Conservation (phyloP, 2,113 vertebrate genomes). For the Grammomys dolichurus region DNA sequence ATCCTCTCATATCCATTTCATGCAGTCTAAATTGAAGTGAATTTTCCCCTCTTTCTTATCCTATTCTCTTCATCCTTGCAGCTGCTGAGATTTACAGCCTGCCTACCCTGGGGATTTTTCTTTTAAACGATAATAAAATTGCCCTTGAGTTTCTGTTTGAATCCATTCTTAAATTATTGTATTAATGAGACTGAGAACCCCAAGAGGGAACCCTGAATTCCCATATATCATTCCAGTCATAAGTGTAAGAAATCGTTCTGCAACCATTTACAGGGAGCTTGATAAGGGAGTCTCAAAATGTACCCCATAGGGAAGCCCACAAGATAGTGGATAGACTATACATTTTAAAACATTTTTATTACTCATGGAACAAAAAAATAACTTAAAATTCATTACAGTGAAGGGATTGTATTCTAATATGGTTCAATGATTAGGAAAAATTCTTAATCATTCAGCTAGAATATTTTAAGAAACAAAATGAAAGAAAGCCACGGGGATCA, state of each 20-base stretch:
- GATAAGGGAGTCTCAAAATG: not conserved
- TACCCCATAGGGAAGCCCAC: not conserved
- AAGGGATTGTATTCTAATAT: not conserved
- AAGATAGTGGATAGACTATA: not conserved
- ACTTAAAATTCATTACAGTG: not conserved
- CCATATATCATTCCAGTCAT: not conserved
- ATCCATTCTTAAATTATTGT: slow-evolving; percentile 5
- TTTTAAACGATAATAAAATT: not conserved
- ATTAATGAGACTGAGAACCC: not conserved
- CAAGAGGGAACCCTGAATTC: not conserved
- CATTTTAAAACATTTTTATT: not conserved
- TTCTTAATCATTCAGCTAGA: slow-evolving; percentile 31
- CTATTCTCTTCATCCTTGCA: not conserved
- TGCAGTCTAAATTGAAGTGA: not conserved
- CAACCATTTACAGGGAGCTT: not conserved
- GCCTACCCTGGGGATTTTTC: not conserved
- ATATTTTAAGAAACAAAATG: slow-evolving; percentile 7
- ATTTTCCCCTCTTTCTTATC: not conserved
- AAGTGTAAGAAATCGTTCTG: not conserved
- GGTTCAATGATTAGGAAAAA: slow-evolving; percentile 33
- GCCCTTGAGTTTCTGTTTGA: slow-evolving; percentile 4
- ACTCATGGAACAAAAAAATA: slow-evolving; percentile 24
- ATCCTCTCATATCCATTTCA: not conserved
- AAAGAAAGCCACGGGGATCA: not conserved
- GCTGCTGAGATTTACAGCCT: not conserved